phyloP scores from a whole-genome alignment of 2,113 vertebrate genomes.

The Myrmecobius fasciatus region DNA sequence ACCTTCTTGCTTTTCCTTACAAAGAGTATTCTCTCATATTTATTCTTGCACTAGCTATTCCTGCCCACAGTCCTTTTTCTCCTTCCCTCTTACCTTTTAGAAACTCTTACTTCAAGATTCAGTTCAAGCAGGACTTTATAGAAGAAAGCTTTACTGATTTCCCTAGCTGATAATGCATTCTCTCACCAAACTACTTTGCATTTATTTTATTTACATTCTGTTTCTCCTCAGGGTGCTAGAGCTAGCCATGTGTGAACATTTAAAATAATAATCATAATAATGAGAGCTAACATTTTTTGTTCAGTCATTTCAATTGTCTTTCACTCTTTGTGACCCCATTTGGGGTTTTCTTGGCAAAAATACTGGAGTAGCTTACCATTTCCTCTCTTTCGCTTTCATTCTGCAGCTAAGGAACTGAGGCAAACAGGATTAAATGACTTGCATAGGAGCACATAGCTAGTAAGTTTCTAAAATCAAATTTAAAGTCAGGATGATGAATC shows the following conservation, averaged over 20 bases:
- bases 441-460: no score
- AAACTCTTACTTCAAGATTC: neutral
- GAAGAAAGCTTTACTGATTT: neutral
- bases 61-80: neutral
- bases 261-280: neutral
- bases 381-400: no score
- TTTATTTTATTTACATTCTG: neutral
- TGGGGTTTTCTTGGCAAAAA: no score
- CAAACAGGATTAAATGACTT: no score
- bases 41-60: neutral
- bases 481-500: no score
- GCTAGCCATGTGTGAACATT: neutral
- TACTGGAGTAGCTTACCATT: no score
- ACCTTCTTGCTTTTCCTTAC: neutral
- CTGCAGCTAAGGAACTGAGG: no score
- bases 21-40: neutral
- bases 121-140: neutral
- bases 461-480: no score
- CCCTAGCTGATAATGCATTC: neutral
- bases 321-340: no score
- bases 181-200: neutral
- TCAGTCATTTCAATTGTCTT: no score
- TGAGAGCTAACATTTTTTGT: no score
- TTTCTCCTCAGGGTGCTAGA: neutral
- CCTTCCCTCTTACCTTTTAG: neutral